Base-by-base conservation (phyloP, 2,888 invertebrate genomes). In the Drosophila merina region DNA sequence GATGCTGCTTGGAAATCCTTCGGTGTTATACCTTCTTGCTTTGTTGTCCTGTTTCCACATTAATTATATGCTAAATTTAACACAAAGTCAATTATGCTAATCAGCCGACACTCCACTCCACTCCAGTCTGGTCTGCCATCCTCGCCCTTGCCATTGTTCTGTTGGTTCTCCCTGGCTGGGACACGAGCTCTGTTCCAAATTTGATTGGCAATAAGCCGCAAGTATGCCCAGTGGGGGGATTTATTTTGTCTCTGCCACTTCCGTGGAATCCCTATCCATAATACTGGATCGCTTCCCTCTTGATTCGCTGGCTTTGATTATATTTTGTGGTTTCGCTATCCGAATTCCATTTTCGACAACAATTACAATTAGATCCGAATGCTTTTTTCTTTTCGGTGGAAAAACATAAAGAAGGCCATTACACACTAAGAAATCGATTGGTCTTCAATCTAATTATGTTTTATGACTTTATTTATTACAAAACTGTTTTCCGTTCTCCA, bases 21-120 rank as follows among this genome's bases (percentile, higher is more conserved):
- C 9, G 40, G 38, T 6, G 55, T 36, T 42, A 7, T 51, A 57
- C 45, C 31, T 30, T 30, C 58, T 42, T 58, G 45, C 42, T n/a
- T 1, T 30, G 55, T 20, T 20, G 20, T 36, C 30, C 28, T 45
- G 55, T 74, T 66, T 67, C 57, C 85, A 78, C 86, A 86, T 84
- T 84, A 86, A 86, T 84, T 84, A 84, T 84, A 84, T 74, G 84
- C 85, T 76, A 84, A 84, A 84, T 84, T 86, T 86, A 86, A 85
- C 87, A 78, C 76, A 76, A 78, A 86, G 79, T 72, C 79, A 84
- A 86, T 84, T 84, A 84, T 84, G 84, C 79, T 84, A 84, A 84
- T 84, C 86, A 79, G 76, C 54, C 28, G 62, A 62, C 25, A 58
- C 59, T 33, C 47, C 12, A 58, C 59, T 33, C 47, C 12, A n/a